A percentile compares a stretch with the other conserved stretches of the same genome.
Evolutionary conservation across 2,888 invertebrate genomes (phyloP).

Genomic region (Cheilosia grossa): DNA sequence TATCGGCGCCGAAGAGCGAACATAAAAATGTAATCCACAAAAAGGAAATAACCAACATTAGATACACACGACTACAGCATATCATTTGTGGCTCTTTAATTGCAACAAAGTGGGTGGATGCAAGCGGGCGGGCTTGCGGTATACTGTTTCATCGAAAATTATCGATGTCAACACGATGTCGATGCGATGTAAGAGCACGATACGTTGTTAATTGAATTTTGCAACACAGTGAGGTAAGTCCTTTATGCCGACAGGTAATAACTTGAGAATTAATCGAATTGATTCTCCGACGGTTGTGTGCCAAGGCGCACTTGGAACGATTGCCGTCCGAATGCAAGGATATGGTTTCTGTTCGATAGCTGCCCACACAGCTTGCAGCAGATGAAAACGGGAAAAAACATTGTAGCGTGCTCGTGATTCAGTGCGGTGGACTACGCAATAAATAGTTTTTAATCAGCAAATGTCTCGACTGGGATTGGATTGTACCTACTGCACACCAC

Average conservation of each 20-base stretch:
- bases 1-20: slow-evolving; percentile 25
- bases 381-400: not conserved
- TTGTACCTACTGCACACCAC: slow-evolving; percentile 9
- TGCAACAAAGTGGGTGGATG: slow-evolving; percentile 66
- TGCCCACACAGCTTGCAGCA: slow-evolving; percentile 42
- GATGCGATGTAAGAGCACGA: slow-evolving; percentile 41
- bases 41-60: slow-evolving; percentile 13
- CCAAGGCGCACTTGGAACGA: slow-evolving; percentile 11
- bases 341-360: not conserved
- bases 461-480: slow-evolving; percentile 23
- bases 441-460: slow-evolving; percentile 27
- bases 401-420: slow-evolving; percentile 38
- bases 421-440: slow-evolving; percentile 13
- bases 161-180: slow-evolving; percentile 69
- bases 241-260: slow-evolving; percentile 30
- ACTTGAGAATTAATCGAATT: slow-evolving; percentile 18
- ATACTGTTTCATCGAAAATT: slow-evolving; percentile 57
- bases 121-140: slow-evolving; percentile 36
- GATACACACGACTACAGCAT: slow-evolving; percentile 42
- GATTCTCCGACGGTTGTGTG: too few relatives aligned
- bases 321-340: not conserved
- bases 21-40: slow-evolving; percentile 34
- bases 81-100: slow-evolving; percentile 69
- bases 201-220: slow-evolving; percentile 71
- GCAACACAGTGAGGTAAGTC: slow-evolving; percentile 53